phyloP scores from a whole-genome alignment of 2,888 invertebrate species.

The Hydraecia micacea region DNA sequence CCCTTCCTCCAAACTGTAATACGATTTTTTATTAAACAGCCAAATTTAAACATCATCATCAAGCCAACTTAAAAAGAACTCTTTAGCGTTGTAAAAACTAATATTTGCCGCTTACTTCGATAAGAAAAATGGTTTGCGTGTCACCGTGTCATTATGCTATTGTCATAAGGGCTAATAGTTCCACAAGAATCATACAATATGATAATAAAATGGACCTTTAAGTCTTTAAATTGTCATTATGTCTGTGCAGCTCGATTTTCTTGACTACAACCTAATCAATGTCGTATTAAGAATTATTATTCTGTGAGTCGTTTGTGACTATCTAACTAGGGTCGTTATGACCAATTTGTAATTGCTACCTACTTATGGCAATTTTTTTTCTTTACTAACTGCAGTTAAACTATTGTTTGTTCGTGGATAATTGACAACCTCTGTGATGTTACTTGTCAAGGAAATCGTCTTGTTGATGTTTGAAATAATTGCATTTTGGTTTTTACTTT shows the following conservation, averaged over 20 bases:
- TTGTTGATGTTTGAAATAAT: constrained; percentile 10
- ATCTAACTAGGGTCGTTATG: constrained; percentile 83
- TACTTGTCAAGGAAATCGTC: constrained; percentile 31
- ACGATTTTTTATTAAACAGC: neutral
- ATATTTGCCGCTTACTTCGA: constrained; percentile 70
- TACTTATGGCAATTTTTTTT: constrained; percentile 82
- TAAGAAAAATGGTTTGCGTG: constrained; percentile 88
- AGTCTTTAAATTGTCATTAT: constrained; percentile 90
- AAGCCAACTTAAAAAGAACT: constrained; percentile 43
- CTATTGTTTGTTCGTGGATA: constrained; percentile 67
- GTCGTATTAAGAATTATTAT: constrained; percentile 89
- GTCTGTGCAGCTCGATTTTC: constrained; percentile 78
- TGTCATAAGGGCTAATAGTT: constrained; percentile 90
- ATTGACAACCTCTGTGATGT: constrained; percentile 50
- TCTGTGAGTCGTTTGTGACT: constrained; percentile 88
- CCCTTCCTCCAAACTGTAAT: neutral
- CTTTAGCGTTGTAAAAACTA: constrained; percentile 64
- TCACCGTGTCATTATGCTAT: constrained; percentile 84
- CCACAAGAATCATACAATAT: constrained; percentile 89
- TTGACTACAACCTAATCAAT: constrained; percentile 86
- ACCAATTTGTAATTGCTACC: constrained; percentile 87
- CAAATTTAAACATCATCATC: constrained; percentile 27
- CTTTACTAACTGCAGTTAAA: constrained; percentile 69
- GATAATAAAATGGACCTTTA: constrained; percentile 90
- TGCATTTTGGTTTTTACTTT: neutral